Evolutionary conservation across 1,140 invertebrate genomes (phyloP), one percentile per base, ranked within the genome.

Genomic region (Chrysoperla carnea): DNA sequence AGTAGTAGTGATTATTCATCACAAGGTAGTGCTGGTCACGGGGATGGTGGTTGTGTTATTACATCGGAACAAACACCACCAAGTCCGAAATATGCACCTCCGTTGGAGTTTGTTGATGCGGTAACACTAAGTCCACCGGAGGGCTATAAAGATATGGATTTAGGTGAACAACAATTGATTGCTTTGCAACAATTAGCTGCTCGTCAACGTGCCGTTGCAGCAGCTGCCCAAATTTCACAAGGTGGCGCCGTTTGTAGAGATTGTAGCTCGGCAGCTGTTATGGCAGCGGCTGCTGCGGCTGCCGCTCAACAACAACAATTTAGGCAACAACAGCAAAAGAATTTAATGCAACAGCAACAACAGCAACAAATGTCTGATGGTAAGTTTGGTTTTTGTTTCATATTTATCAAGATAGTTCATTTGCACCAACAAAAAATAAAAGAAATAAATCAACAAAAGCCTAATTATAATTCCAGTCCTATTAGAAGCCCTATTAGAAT

Each of bases 61-160:
- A 11, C 8, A 11, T 12, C 31, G 6, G 54, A 54, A 37, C 50
- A 47, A 40, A 61, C 57, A 36, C 61, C 52, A 33, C 58, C 65
- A 58, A 69, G 66, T 48, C 66, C 67, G 15, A 69, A 69, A 54
- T 69, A 58, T 52, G 64, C 70, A 51, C 76, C 76, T 42, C 73
- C 74, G 6, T 58, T 71, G 41, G 70, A 75, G 46, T 74, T 74
- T 51, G 70, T 73, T 29, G 77, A 81, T 54, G 75, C 78, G 43
- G 80, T 81, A n/a, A 84, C 84, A 3, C 68, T 86, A 6, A 86
- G 82, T 54, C 84, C 84, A 38, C 84, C 84, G 8, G 84, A 87
- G 52, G 83, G 83, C 6, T 87, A 86, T 66, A 86, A 87, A 60
- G 83, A 86, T 53, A 64, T 76, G 62, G 68, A 68, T 15, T 51